Percentiles rank a stretch among this genome's conserved stretches.
Conservation (phyloP, 2,888 invertebrate species). For the Trichopoda pennipes region DNA sequence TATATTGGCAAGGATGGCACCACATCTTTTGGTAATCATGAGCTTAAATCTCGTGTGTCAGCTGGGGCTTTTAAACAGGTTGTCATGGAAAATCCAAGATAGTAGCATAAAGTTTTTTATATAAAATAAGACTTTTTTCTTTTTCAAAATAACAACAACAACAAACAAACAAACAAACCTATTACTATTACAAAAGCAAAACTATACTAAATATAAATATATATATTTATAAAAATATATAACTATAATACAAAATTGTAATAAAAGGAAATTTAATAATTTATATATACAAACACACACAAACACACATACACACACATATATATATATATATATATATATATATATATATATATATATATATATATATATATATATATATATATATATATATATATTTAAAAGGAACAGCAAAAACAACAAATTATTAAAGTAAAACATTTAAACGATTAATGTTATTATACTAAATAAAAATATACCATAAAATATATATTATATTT, state of each 20-base stretch:
- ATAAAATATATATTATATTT: constrained; percentile 50
- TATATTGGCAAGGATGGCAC: constrained; percentile 95
- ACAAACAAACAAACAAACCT: constrained; percentile 58
- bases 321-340: constrained; percentile 8
- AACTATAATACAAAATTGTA: constrained; percentile 41
- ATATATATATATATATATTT: constrained; percentile 11
- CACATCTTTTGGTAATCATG: constrained; percentile 91
- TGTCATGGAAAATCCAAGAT: constrained; percentile 89
- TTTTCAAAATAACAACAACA: constrained; percentile 53
- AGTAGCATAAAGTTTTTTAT: constrained; percentile 80
- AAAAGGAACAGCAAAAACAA: constrained; percentile 24
- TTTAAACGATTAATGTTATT: constrained; percentile 46
- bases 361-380: constrained; percentile 15
- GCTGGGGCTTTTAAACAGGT: constrained; percentile 89
- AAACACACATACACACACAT: too few relatives aligned
- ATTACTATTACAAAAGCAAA: constrained; percentile 58
- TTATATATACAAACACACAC: too few relatives aligned
- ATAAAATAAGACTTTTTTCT: constrained; percentile 59
- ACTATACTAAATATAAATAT: constrained; percentile 33
- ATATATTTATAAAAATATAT: constrained; percentile 23
- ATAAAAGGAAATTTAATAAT: constrained; percentile 43
- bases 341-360: background rate
- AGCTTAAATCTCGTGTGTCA: constrained; percentile 89
- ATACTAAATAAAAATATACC: constrained; percentile 32
- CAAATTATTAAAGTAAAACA: constrained; percentile 25